phyloP scores from a whole-genome alignment of 2,113 vertebrate species.

The Furnarius figulus region DNA sequence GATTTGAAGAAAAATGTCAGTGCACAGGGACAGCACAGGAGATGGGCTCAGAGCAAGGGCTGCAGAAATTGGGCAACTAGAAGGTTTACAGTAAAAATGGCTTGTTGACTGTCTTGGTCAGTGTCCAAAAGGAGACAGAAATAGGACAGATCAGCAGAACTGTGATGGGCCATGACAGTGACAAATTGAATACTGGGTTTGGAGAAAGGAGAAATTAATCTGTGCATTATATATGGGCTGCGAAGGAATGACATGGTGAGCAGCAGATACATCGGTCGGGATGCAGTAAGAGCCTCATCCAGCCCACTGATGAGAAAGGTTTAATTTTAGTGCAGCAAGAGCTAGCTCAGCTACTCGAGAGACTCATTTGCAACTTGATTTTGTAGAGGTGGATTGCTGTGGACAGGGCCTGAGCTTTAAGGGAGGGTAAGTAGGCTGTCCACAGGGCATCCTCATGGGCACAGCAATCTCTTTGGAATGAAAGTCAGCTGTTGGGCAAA shows the following conservation, averaged over 20 bases:
- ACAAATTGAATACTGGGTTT: not conserved
- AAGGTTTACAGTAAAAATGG: not conserved
- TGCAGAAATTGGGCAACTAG: not conserved
- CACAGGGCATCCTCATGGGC: not conserved
- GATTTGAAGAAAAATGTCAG: not conserved
- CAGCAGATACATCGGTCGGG: conserved; percentile 6
- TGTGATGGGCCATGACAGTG: not conserved
- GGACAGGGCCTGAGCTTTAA: not conserved
- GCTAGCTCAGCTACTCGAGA: not conserved
- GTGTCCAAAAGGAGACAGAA: not conserved
- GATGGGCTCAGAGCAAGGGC: not conserved
- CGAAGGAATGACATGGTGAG: not conserved
- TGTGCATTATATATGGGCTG: not conserved
- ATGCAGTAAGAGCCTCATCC: not conserved
- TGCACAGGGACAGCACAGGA: not conserved
- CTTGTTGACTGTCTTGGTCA: not conserved
- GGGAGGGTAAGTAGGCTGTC: not conserved
- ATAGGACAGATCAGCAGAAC: not conserved
- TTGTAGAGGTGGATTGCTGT: not conserved
- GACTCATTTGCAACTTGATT: conserved; percentile 26
- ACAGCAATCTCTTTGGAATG: not conserved
- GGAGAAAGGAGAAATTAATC: not conserved
- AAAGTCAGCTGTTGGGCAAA: not conserved
- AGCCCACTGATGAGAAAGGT: not conserved
- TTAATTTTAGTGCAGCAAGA: not conserved